These are phyloP conservation scores for Nomada fabriciana DNA, from an alignment of 2,888 invertebrate species.

Conservation along the genomic window DNA sequence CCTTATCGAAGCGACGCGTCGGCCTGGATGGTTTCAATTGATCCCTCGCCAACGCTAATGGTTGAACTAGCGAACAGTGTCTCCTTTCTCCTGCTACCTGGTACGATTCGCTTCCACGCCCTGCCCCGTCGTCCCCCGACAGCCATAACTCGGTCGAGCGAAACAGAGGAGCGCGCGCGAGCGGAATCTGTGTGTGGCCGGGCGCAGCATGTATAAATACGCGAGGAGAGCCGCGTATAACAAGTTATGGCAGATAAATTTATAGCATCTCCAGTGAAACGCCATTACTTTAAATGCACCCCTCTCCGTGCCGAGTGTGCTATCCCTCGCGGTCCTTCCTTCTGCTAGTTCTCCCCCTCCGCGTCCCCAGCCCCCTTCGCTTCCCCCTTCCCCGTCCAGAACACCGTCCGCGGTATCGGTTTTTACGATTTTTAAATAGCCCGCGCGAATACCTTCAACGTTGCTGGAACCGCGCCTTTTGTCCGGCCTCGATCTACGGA, in stretches of 20 bases:
- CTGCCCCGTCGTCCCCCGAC: conserved; percentile 59
- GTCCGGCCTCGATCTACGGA: conserved; percentile 61
- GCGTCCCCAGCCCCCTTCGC: conserved; percentile 5
- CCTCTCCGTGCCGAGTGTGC: conserved; percentile 62
- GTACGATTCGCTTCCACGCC: conserved; percentile 58
- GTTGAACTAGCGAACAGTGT: conserved; percentile 49
- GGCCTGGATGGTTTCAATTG: conserved; percentile 28
- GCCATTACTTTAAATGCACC: conserved; percentile 82
- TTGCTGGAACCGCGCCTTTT: conserved; percentile 60
- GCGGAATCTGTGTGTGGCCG: conserved; percentile 80
- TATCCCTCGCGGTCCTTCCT: conserved; percentile 63
- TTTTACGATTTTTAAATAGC: conserved; percentile 84
- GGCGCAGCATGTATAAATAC: conserved; percentile 83
- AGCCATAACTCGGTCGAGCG: conserved; percentile 67
- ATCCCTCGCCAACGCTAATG: conserved; percentile 51
- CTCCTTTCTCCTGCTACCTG: conserved; percentile 44
- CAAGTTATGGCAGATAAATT: conserved; percentile 85
- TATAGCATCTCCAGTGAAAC: conserved; percentile 85
- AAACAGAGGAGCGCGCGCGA: conserved; percentile 64
- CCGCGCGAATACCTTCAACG: conserved; percentile 67
- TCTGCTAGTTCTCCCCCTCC: conserved; percentile 45
- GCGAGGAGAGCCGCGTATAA: conserved; percentile 84
- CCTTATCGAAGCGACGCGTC: conserved; percentile 32
- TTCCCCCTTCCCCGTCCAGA: not conserved
- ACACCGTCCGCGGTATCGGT: conserved; percentile 74